Conservation (phyloP, 2,113 vertebrate genomes). For the Apeltes quadracus region DNA sequence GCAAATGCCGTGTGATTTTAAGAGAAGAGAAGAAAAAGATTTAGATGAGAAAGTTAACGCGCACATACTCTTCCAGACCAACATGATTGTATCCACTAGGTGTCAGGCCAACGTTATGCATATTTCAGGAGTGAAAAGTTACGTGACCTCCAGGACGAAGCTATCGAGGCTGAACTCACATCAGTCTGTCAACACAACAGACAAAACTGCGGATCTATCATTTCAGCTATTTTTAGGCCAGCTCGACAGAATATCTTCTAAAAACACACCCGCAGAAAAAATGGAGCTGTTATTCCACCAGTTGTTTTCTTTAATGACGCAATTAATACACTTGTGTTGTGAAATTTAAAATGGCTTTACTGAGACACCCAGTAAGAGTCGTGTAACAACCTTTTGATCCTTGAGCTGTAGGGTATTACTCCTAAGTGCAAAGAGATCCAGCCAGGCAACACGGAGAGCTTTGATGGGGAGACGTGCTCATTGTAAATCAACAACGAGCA, state of each 20-base stretch:
- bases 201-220: conserved; percentile 15
- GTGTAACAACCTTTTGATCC: conserved; percentile 25
- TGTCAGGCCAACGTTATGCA: conserved; percentile 72
- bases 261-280: conserved; percentile 4
- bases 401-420: conserved; percentile 22
- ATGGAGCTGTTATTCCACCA: background rate
- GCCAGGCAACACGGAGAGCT: conserved; percentile 53
- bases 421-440: conserved; percentile 57
- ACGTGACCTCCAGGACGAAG: conserved; percentile 29
- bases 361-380: conserved; percentile 20
- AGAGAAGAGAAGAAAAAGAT: conserved; percentile 1
- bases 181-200: conserved; percentile 23
- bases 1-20: background rate
- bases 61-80: conserved; percentile 7
- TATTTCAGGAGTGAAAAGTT: conserved; percentile 35
- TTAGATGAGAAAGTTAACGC: background rate
- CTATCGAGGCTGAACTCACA: conserved; percentile 19
- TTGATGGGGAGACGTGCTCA: conserved; percentile 65
- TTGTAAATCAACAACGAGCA: conserved; percentile 59
- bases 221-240: background rate
- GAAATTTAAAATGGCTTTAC: conserved; percentile 16
- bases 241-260: background rate
- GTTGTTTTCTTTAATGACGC: background rate
- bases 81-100: conserved; percentile 66
- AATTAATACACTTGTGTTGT: conserved; percentile 2